These are phyloP conservation scores for Anhinga rufa DNA, from an alignment of 2,113 vertebrate species.

Conservation along the genomic window DNA sequence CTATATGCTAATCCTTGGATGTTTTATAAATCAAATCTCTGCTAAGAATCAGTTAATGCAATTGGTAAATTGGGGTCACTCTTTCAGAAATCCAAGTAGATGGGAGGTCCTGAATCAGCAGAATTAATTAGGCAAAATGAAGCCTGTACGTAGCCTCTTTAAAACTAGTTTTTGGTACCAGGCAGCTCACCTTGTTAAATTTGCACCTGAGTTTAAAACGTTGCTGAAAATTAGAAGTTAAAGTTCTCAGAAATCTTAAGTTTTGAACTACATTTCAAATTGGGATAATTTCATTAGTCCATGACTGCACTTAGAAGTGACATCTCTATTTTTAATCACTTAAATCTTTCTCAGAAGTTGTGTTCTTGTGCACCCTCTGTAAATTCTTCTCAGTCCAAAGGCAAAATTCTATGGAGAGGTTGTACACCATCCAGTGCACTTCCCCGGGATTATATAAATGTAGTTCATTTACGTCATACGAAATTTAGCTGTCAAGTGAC, in stretches of 20 bases:
- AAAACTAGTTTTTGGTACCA: neutral
- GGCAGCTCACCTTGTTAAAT: neutral
- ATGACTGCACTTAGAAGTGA: neutral
- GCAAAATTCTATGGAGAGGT: neutral
- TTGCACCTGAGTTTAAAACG: neutral
- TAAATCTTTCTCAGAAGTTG: neutral
- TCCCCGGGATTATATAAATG: neutral
- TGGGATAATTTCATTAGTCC: neutral
- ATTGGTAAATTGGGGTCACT: neutral
- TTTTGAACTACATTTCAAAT: neutral
- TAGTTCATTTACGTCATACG: neutral
- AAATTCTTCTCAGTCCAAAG: neutral
- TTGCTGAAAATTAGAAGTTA: neutral
- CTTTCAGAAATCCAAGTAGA: neutral
- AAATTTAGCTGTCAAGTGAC: neutral
- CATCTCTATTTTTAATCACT: neutral
- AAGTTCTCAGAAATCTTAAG: neutral
- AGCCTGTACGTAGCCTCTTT: neutral
- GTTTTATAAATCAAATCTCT: conserved; percentile 11
- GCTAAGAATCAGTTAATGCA: neutral
- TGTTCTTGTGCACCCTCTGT: neutral
- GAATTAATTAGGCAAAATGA: neutral
- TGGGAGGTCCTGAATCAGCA: neutral
- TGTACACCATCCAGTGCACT: neutral
- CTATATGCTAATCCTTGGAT: neutral